Conservation (phyloP, 2,888 invertebrate species). For the Sisyra nigra region DNA sequence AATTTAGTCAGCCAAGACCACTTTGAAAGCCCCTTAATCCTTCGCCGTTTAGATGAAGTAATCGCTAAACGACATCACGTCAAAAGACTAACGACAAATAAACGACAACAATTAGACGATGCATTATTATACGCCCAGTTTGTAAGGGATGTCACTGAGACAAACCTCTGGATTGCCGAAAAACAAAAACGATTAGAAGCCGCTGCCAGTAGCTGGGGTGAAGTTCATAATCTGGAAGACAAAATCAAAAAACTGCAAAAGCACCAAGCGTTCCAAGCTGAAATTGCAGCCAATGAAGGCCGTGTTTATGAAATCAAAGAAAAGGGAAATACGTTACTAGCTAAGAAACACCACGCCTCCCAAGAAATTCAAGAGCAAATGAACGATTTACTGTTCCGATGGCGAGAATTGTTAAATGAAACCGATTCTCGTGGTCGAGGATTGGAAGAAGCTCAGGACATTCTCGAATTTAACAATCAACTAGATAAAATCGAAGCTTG, state of each 20-base stretch:
- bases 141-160: conserved; percentile 79
- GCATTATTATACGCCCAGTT: conserved; percentile 78
- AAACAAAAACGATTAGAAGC: conserved; percentile 75
- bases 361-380: conserved; percentile 53
- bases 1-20: conserved; percentile 82
- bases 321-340: conserved; percentile 49
- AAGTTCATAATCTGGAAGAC: conserved; percentile 75
- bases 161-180: conserved; percentile 82
- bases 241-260: conserved; percentile 91
- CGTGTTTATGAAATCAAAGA: conserved; percentile 68
- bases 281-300: conserved; percentile 73
- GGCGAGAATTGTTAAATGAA: conserved; percentile 62
- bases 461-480: conserved; percentile 92
- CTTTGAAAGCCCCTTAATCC: conserved; percentile 72
- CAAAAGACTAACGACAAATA: conserved; percentile 46
- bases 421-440: conserved; percentile 57
- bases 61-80: conserved; percentile 51
- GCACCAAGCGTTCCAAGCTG: conserved; percentile 89
- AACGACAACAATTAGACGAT: conserved; percentile 55
- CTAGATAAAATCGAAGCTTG: conserved; percentile 91
- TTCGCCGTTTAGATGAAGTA: conserved; percentile 57
- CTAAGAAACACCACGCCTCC: conserved; percentile 54
- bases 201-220: conserved; percentile 49
- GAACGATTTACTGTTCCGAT: conserved; percentile 50
- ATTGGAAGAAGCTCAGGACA: conserved; percentile 92